Conservation (phyloP, 2,113 vertebrate species). For the Origma solitaria region DNA sequence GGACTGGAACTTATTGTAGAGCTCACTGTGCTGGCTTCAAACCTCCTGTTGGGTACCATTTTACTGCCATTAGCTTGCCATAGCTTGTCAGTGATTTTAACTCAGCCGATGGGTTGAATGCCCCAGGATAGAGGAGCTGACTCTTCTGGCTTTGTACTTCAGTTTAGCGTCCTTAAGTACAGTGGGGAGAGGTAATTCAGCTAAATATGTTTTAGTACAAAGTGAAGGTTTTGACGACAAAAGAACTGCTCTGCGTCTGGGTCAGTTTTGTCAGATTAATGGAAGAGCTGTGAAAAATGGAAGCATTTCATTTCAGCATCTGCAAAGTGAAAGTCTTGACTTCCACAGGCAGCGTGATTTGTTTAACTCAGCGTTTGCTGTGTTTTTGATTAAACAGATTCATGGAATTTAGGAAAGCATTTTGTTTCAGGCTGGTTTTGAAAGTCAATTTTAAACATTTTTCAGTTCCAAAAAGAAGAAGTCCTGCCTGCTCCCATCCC, state of each 20-base stretch:
- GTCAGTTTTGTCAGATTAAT: neutral
- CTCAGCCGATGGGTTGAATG: neutral
- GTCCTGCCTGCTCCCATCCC: neutral
- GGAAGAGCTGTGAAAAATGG: neutral
- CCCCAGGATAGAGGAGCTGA: neutral
- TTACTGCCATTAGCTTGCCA: slow-evolving; percentile 24
- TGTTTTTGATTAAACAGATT: neutral
- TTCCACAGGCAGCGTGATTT: neutral
- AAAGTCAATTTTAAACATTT: neutral
- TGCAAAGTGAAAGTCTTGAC: neutral
- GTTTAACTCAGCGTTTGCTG: neutral
- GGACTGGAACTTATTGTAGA: slow-evolving; percentile 33
- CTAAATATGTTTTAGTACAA: neutral
- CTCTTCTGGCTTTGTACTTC: neutral
- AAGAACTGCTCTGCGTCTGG: neutral
- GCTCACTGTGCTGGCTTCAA: neutral
- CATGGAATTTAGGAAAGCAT: neutral
- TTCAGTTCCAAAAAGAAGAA: neutral
- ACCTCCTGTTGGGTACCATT: slow-evolving; percentile 47
- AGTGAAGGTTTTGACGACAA: neutral
- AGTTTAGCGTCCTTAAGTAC: neutral
- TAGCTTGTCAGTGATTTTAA: slow-evolving; percentile 14
- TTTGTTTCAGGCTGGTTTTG: neutral
- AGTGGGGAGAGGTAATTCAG: neutral
- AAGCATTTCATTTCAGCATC: neutral